Conservation (phyloP, 2,113 vertebrate genomes). For the Spermophilus dauricus region DNA sequence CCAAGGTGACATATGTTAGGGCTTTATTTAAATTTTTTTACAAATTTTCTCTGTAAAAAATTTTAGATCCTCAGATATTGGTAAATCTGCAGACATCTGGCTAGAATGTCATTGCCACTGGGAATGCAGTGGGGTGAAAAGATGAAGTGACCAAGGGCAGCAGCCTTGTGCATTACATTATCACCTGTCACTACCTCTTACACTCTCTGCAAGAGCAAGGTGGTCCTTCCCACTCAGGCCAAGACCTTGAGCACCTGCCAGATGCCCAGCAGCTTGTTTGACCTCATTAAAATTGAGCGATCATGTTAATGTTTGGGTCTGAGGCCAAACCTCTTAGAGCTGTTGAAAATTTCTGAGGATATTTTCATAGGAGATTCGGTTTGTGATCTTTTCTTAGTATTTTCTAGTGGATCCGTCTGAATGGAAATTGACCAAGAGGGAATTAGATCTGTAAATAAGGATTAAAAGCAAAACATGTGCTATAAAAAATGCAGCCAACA, state of each 20-base stretch:
- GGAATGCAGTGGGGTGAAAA: conserved; percentile 64
- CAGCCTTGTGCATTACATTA: conserved; percentile 52
- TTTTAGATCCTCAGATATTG: conserved; percentile 66
- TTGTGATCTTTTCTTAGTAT: neutral
- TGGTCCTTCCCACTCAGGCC: neutral
- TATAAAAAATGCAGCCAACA: conserved; percentile 23
- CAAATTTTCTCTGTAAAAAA: conserved; percentile 77
- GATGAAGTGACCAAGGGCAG: neutral
- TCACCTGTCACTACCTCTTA: conserved; percentile 69
- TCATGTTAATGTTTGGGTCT: conserved; percentile 54
- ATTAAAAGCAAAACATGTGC: conserved; percentile 63
- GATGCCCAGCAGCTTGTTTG: neutral
- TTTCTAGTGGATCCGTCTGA: neutral
- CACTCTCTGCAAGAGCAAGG: neutral
- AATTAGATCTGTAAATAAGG: conserved; percentile 68
- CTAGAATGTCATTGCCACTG: conserved; percentile 25
- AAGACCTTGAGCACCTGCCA: conserved; percentile 33
- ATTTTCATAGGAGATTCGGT: conserved; percentile 40
- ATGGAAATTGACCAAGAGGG: conserved; percentile 63
- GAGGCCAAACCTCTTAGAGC: conserved; percentile 73
- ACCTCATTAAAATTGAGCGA: conserved; percentile 75
- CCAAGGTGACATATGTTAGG: conserved; percentile 79
- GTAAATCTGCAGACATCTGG: conserved; percentile 60
- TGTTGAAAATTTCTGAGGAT: conserved; percentile 74
- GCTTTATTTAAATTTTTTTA: conserved; percentile 79